A percentile compares a stretch with the other conserved stretches of the same genome.
Conservation (phyloP, 2,113 vertebrate species). For the Heterochromis multidens region DNA sequence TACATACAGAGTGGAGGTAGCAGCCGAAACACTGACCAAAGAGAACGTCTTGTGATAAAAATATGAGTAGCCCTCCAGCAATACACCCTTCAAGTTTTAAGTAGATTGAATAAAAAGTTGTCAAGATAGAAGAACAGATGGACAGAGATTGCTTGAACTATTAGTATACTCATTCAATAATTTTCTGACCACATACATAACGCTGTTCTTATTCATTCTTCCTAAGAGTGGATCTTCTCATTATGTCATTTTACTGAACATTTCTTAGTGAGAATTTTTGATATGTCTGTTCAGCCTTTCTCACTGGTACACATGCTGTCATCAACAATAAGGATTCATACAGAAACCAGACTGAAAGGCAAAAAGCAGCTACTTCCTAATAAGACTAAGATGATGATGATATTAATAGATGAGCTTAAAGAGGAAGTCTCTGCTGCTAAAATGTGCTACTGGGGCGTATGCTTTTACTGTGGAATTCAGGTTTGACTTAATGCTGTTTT, state of each 20-base stretch:
- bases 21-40: too few species aligned
- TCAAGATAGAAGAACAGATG: background rate
- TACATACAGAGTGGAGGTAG: too few species aligned
- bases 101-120: background rate
- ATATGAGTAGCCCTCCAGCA: background rate
- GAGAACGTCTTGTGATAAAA: rapidly evolving
- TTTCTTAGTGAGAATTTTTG: background rate
- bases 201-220: background rate
- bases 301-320: background rate
- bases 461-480: background rate
- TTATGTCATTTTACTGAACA: background rate
- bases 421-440: rapidly evolving
- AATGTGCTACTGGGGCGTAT: background rate
- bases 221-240: background rate
- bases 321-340: background rate
- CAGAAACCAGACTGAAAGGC: background rate
- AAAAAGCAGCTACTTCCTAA: background rate
- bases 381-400: background rate
- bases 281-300: background rate
- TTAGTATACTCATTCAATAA: background rate
- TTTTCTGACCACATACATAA: rapidly evolving
- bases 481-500: background rate
- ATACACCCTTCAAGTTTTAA: background rate
- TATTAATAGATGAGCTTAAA: background rate
- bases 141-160: rapidly evolving